Evolutionary conservation across 2,113 vertebrate species (phyloP).

Genomic region (Daubentonia madagascariensis): DNA sequence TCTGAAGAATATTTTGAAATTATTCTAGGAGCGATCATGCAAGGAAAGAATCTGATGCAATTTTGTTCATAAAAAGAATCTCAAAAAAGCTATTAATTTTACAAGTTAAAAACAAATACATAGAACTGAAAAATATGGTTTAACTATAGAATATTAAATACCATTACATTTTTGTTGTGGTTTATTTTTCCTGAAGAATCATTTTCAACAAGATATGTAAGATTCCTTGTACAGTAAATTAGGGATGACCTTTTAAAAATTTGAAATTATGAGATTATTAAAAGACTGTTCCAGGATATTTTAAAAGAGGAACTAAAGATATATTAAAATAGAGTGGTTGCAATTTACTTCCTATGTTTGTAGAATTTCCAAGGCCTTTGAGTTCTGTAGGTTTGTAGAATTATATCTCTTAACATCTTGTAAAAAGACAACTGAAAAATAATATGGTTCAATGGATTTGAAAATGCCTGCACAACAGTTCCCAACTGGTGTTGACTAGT

Average conservation of each 20-base stretch:
- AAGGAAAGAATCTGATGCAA: neutral
- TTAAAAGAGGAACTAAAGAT: neutral
- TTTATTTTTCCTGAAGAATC: neutral
- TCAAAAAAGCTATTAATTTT: constrained; percentile 5
- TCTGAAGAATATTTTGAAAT: neutral
- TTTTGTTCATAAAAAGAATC: constrained; percentile 23
- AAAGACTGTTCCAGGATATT: neutral
- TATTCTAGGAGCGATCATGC: neutral
- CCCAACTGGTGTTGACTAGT: neutral
- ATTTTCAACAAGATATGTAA: neutral
- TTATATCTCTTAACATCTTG: neutral
- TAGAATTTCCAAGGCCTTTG: neutral
- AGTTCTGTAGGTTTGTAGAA: neutral
- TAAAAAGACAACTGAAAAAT: constrained; percentile 35
- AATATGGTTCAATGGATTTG: neutral
- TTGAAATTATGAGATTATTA: constrained; percentile 13
- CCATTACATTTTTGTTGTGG: neutral
- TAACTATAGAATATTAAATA: constrained; percentile 26
- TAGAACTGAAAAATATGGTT: neutral
- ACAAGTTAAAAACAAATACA: neutral
- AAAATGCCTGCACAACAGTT: neutral
- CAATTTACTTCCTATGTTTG: neutral
- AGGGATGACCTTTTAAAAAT: neutral
- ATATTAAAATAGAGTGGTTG: neutral
- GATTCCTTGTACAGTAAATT: neutral